Percentiles rank a stretch among this genome's conserved stretches.
Evolutionary conservation across 92 coral and sea anemone species (phyloP).

Genomic region (Pocillopora meandrina): DNA sequence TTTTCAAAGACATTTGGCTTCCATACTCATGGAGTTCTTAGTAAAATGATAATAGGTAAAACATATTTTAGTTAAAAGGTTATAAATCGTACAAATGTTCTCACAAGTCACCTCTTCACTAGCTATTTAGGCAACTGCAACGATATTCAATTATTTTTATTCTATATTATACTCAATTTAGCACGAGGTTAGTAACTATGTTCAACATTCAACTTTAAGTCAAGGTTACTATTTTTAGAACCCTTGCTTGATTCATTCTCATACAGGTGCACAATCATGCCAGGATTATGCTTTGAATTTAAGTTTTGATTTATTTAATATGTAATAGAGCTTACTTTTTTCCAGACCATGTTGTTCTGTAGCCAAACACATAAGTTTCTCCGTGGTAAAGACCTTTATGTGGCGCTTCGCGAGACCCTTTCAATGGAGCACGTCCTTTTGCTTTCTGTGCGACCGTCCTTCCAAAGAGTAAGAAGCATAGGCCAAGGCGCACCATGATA

Average conservation of each 20-base stretch:
- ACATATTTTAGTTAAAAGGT: neutral
- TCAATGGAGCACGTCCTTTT: neutral
- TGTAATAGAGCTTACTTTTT: slow-evolving; percentile 71
- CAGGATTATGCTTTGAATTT: neutral
- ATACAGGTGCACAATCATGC: too few species aligned
- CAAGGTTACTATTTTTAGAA: too few species aligned
- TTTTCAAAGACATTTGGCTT: slow-evolving; percentile 93
- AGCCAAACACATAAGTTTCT: slow-evolving; percentile 90
- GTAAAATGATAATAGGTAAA: neutral
- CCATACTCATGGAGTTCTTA: slow-evolving; percentile 91
- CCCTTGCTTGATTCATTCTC: too few species aligned
- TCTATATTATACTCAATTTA: too few species aligned
- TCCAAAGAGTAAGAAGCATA: slow-evolving; percentile 56
- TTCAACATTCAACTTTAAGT: too few species aligned
- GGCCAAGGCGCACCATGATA: slow-evolving; percentile 78
- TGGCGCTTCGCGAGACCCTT: slow-evolving; percentile 77
- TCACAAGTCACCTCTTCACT: neutral
- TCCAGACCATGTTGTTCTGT: slow-evolving; percentile 90
- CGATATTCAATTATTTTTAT: too few species aligned
- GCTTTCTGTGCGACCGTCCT: slow-evolving; percentile 86
- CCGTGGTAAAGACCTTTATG: slow-evolving; percentile 94
- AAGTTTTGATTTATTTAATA: neutral
- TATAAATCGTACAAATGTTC: neutral
- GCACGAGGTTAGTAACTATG: too few species aligned
- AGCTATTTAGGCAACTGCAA: too few species aligned